Evolutionary conservation across 2,797 vertebrate genomes (phyloP).

Genomic region (Chromobotia macracanthus): DNA sequence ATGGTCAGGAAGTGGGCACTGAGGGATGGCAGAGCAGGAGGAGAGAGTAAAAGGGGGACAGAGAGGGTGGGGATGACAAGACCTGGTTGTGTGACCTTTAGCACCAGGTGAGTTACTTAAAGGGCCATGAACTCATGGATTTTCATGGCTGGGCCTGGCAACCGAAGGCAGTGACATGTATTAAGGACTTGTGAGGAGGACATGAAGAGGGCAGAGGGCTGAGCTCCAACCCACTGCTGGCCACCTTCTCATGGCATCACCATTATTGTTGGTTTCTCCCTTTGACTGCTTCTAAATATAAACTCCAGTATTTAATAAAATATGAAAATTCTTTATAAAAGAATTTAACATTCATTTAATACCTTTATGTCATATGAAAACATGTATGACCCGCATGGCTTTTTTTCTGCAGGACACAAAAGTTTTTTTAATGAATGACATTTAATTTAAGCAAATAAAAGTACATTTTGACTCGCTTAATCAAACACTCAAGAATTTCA

Average conservation of each 20-base stretch:
- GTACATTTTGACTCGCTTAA: not conserved
- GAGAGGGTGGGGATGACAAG: constrained; percentile 78
- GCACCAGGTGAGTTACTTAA: constrained; percentile 75
- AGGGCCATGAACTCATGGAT: constrained; percentile 73
- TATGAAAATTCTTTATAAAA: too few species aligned
- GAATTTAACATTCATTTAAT: too few species aligned
- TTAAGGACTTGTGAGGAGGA: constrained; percentile 67
- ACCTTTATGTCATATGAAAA: too few species aligned
- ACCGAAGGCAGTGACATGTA: constrained; percentile 67
- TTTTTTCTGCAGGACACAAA: too few species aligned
- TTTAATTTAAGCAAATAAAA: too few species aligned
- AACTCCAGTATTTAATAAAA: too few species aligned
- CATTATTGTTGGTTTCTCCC: too few species aligned
- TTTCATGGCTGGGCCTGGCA: constrained; percentile 77
- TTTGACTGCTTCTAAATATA: too few species aligned
- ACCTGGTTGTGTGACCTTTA: constrained; percentile 81
- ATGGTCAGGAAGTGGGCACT: constrained; percentile 91
- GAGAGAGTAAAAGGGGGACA: constrained; percentile 67
- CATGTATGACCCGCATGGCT: too few species aligned
- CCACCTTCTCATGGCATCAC: constrained; percentile 62
- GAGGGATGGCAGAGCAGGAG: constrained; percentile 76
- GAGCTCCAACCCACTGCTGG: constrained; percentile 62
- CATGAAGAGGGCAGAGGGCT: constrained; percentile 68
- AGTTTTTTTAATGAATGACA: too few species aligned
- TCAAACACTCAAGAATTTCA: not conserved